Evolutionary conservation across 2,113 vertebrate species (phyloP).

Genomic region (Noturus placidus): DNA sequence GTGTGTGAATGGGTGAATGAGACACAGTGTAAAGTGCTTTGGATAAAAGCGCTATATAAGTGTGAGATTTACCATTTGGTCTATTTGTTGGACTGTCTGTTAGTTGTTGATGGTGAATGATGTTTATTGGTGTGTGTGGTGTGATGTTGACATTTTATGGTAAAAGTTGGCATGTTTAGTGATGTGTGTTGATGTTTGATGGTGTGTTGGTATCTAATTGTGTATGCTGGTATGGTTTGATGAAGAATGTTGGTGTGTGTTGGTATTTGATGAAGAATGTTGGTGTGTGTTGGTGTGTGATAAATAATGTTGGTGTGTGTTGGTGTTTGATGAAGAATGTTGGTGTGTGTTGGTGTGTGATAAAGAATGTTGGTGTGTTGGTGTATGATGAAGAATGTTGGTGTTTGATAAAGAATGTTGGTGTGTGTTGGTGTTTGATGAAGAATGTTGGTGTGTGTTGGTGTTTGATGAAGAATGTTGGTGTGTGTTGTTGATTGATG

Average conservation of each 20-base stretch:
- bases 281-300: background rate
- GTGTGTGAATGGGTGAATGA: too few relatives aligned
- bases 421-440: background rate
- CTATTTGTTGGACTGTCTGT: background rate
- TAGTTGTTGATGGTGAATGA: background rate
- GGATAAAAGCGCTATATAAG: too few relatives aligned
- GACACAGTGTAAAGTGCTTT: too few relatives aligned
- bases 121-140: background rate
- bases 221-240: background rate
- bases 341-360: background rate
- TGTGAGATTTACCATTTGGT: too few relatives aligned
- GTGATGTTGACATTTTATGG: background rate
- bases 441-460: background rate
- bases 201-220: background rate
- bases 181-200: background rate
- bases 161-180: background rate
- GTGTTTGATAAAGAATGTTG: background rate
- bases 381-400: background rate
- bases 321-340: too few relatives aligned
- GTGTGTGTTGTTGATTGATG: background rate
- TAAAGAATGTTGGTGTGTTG: background rate
- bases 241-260: background rate
- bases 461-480: background rate
- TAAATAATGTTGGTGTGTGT: background rate
- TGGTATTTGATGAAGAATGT: background rate